These are phyloP conservation scores for Procambarus virginalis DNA, from an alignment of 1,140 invertebrate genomes.

Conservation along the genomic window DNA sequence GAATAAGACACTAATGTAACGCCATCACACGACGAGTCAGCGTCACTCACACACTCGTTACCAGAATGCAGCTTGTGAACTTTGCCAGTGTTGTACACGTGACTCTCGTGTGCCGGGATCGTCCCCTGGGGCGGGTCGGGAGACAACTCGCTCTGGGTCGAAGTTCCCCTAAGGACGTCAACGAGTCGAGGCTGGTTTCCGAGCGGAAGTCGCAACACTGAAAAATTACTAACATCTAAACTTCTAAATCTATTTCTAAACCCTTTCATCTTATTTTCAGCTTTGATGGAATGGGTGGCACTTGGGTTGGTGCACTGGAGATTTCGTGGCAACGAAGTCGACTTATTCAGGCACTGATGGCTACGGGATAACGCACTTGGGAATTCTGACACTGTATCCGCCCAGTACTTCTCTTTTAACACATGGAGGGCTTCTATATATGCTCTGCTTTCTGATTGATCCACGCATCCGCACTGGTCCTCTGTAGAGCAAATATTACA, in stretches of 20 bases:
- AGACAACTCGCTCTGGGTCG: not conserved
- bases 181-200: constrained; percentile 53
- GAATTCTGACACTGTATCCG: not conserved
- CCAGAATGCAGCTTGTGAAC: not conserved
- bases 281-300: not conserved
- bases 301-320: not conserved
- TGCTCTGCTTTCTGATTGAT: not conserved
- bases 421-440: not conserved
- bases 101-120: not conserved
- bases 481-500: not conserved
- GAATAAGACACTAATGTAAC: constrained; percentile 13
- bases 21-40: not conserved
- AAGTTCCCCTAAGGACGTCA: constrained; percentile 27
- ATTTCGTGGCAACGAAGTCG: not conserved
- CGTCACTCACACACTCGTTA: not conserved
- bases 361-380: constrained; percentile 1
- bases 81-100: not conserved
- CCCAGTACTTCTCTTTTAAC: constrained; percentile 5
- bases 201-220: constrained; percentile 40
- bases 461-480: not conserved
- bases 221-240: constrained; percentile 24
- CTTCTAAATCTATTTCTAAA: constrained; percentile 46
- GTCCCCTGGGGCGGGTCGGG: not conserved
- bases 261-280: constrained; percentile 17
- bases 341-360: constrained; percentile 24